phyloP scores from a whole-genome alignment of 2,888 invertebrate species.

The Sesia bembeciformis region DNA sequence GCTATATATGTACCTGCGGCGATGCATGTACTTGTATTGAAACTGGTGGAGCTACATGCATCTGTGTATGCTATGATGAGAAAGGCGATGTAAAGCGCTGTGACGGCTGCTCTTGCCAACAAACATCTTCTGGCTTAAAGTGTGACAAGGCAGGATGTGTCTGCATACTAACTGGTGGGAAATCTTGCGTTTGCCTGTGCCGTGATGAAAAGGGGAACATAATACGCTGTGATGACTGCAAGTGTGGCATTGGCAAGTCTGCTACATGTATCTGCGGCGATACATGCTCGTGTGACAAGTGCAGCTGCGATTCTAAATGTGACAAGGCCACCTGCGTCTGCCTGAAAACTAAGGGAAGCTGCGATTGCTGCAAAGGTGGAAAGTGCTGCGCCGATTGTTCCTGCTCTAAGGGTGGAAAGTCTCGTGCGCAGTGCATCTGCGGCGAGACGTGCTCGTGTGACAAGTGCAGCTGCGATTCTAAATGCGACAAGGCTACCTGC shows the following conservation, averaged over 20 bases:
- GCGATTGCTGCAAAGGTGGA: constrained; percentile 9
- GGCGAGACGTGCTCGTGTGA: background rate
- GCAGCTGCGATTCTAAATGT: constrained; percentile 16
- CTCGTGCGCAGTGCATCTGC: background rate
- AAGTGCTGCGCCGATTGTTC: background rate
- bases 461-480: background rate
- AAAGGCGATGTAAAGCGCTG: constrained; percentile 4
- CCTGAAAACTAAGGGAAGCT: constrained; percentile 6
- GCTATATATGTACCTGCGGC: too few species aligned
- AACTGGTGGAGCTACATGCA: constrained; percentile 19
- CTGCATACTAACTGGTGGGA: constrained; percentile 25
- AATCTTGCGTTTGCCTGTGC: constrained; percentile 8
- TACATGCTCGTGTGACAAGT: constrained; percentile 17
- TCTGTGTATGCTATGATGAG: constrained; percentile 16
- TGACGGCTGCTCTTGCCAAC: constrained; percentile 1
- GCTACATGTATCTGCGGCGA: constrained; percentile 20
- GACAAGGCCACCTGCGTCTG: constrained; percentile 11
- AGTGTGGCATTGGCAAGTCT: background rate
- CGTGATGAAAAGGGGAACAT: constrained; percentile 6
- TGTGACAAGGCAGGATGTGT: constrained; percentile 15
- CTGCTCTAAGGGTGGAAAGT: background rate
- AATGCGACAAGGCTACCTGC: constrained; percentile 12
- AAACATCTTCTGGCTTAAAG: background rate
- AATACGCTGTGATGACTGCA: constrained; percentile 3
- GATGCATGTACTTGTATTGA: constrained; percentile 25